Evolutionary conservation across 1,140 invertebrate genomes (phyloP).

Genomic region (Orius laevigatus): DNA sequence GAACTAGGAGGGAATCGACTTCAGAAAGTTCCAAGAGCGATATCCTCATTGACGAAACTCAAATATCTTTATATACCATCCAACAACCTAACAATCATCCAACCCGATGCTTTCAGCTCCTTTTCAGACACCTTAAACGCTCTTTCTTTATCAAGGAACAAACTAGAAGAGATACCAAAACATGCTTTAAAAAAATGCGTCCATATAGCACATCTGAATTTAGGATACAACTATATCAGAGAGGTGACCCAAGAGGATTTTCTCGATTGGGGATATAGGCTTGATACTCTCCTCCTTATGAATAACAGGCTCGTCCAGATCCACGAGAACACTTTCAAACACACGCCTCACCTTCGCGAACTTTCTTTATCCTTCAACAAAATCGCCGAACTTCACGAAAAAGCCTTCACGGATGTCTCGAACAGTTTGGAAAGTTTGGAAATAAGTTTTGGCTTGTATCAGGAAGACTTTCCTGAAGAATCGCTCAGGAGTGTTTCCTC

Average conservation of each 20-base stretch:
- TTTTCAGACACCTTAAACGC: constrained; percentile 48
- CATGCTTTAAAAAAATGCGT: constrained; percentile 46
- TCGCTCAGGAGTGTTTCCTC: constrained; percentile 44
- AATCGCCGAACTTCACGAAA: constrained; percentile 53
- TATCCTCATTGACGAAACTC: constrained; percentile 41
- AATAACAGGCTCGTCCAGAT: constrained; percentile 69
- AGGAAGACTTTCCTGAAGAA: constrained; percentile 56
- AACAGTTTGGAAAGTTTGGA: constrained; percentile 61
- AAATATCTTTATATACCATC: constrained; percentile 69
- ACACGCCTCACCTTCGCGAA: constrained; percentile 54
- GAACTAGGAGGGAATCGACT: constrained; percentile 70
- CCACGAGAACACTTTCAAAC: constrained; percentile 50
- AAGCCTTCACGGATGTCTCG: constrained; percentile 56
- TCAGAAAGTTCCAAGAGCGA: constrained; percentile 43
- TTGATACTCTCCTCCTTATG: constrained; percentile 66
- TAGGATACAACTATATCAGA: constrained; percentile 69
- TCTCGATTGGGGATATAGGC: constrained; percentile 47
- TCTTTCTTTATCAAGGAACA: constrained; percentile 64
- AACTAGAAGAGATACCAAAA: constrained; percentile 50
- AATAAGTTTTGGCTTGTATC: constrained; percentile 64
- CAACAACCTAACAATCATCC: constrained; percentile 47
- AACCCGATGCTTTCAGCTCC: constrained; percentile 31
- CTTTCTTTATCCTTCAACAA: constrained; percentile 79
- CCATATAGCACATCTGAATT: constrained; percentile 60
- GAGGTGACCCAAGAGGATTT: constrained; percentile 58